phyloP scores from a whole-genome alignment of 2,113 vertebrate species.

The Genyomyrus donnyi region DNA sequence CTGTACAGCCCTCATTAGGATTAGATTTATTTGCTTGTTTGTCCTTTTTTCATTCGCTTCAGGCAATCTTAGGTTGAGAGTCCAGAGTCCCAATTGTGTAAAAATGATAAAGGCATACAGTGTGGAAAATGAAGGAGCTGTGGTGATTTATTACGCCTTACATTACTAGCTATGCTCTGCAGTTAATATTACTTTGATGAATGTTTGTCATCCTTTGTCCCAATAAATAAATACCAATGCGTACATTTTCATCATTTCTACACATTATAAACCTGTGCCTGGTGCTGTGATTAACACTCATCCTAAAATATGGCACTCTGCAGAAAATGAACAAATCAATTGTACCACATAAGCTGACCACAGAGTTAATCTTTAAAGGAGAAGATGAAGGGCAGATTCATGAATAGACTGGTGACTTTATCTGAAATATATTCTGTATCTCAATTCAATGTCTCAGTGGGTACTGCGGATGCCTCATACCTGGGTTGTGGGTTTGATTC shows the following conservation, averaged over 20 bases:
- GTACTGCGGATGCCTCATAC: neutral
- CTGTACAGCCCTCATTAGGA: slow-evolving; percentile 36
- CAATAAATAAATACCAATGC: slow-evolving; percentile 16
- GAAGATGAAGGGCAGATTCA: neutral
- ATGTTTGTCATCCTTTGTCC: slow-evolving; percentile 35
- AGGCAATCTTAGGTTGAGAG: slow-evolving; percentile 36
- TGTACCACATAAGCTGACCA: neutral
- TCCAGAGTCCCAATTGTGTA: slow-evolving; percentile 27
- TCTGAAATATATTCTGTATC: neutral
- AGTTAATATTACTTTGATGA: slow-evolving; percentile 52
- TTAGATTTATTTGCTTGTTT: slow-evolving; percentile 50
- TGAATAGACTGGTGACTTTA: neutral
- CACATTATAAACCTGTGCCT: neutral
- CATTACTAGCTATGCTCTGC: slow-evolving; percentile 31
- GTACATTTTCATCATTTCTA: slow-evolving; percentile 20
- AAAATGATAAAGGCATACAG: slow-evolving; percentile 15
- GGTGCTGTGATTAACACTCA: slow-evolving; percentile 12
- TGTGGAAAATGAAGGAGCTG: slow-evolving; percentile 26
- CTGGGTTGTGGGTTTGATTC: neutral
- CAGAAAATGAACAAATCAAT: slow-evolving; percentile 3
- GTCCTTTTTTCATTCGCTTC: slow-evolving; percentile 30
- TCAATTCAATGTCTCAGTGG: neutral
- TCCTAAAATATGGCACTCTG: neutral
- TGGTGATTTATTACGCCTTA: slow-evolving; percentile 47
- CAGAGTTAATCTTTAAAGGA: neutral